A percentile compares a stretch with the other conserved stretches of the same genome.
Conservation (phyloP, 2,888 invertebrate genomes). For the Odontomyia ornata region DNA sequence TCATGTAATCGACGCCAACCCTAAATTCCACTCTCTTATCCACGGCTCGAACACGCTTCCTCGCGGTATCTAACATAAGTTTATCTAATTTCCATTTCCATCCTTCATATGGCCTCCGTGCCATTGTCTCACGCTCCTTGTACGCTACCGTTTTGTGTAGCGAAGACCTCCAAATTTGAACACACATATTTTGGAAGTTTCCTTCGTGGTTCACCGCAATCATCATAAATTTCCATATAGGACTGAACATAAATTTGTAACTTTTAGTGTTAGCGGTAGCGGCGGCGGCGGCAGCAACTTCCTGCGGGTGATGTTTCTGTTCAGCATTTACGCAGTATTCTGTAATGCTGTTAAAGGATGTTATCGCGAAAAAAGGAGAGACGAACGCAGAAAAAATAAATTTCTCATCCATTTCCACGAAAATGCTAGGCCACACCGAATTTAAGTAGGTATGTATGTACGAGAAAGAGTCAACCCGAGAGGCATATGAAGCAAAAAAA, state of each 20-base stretch:
- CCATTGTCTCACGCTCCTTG: background rate
- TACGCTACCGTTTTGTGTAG: background rate
- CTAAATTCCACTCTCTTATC: too few species aligned
- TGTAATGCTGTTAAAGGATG: background rate
- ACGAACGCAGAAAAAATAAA: background rate
- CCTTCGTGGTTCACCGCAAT: slow-evolving; percentile 42
- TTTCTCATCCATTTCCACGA: background rate
- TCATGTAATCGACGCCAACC: too few species aligned
- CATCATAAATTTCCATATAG: slow-evolving; percentile 44
- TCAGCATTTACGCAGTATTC: background rate
- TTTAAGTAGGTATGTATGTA: too few species aligned
- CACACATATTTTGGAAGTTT: slow-evolving; percentile 29
- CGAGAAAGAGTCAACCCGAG: background rate
- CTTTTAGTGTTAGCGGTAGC: slow-evolving; percentile 33
- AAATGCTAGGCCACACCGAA: background rate
- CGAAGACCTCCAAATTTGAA: background rate
- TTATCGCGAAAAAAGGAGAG: background rate
- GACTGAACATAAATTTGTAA: slow-evolving; percentile 41
- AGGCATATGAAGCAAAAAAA: background rate
- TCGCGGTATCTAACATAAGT: slow-evolving; percentile 25
- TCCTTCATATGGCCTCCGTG: background rate
- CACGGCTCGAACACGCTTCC: too few species aligned
- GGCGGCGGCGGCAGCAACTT: background rate
- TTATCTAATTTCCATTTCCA: slow-evolving; percentile 42
- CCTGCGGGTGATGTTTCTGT: slow-evolving; percentile 18